Evolutionary conservation across 1,140 invertebrate genomes (phyloP).

Genomic region (Meloidogyne hapla): DNA sequence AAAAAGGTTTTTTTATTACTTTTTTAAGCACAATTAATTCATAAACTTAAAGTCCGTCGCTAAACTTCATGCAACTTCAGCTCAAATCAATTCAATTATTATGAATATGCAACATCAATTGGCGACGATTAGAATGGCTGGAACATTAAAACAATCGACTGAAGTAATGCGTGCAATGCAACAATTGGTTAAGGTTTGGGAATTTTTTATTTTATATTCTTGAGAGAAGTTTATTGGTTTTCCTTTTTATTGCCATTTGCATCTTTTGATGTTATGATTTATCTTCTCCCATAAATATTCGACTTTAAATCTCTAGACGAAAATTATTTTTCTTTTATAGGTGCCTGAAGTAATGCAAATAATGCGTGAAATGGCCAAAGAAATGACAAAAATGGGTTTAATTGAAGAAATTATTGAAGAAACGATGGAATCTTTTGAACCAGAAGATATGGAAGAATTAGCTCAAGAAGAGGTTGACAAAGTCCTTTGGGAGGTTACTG

Average conservation of each 20-base stretch:
- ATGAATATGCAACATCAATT: constrained; percentile 97
- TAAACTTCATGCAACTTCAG: constrained; percentile 70
- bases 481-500: constrained; percentile 91
- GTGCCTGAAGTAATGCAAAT: constrained; percentile 88
- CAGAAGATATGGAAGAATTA: constrained; percentile 85
- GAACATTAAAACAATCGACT: constrained; percentile 84
- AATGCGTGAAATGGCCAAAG: constrained; percentile 95
- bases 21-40: constrained; percentile 2
- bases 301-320: too few species aligned
- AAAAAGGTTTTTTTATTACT: constrained; percentile 73
- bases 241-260: too few species aligned
- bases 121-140: constrained; percentile 83
- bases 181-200: constrained; percentile 63
- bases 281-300: too few species aligned
- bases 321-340: constrained; percentile 69
- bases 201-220: too few species aligned
- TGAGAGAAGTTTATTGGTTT: too few species aligned
- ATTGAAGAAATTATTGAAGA: constrained; percentile 99
- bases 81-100: constrained; percentile 93
- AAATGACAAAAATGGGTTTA: constrained; percentile 93
- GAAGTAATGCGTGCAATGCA: constrained; percentile 98
- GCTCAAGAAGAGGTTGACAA: constrained; percentile 90
- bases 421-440: constrained; percentile 85
- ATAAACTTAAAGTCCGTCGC: neutral
- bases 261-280: too few species aligned